Evolutionary conservation across 2,113 vertebrate genomes (phyloP).

Genomic region (Microcebus griseorufus): DNA sequence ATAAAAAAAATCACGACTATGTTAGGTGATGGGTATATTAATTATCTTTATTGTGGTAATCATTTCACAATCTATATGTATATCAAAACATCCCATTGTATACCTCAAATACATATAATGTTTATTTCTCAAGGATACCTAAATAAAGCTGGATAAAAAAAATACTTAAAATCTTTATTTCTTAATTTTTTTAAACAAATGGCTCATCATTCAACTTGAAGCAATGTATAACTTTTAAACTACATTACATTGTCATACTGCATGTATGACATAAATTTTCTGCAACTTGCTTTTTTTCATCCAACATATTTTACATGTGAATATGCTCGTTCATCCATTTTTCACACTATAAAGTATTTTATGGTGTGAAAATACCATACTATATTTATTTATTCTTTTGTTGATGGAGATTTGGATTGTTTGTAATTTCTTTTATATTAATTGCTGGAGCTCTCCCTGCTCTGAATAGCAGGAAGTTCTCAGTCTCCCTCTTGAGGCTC

Average conservation of each 20-base stretch:
- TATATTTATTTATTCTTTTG: background rate
- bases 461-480: background rate
- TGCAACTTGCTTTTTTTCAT: background rate
- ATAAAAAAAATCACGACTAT: background rate
- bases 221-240: background rate
- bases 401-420: background rate
- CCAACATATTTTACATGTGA: background rate
- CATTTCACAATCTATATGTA: background rate
- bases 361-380: background rate
- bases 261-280: background rate
- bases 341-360: background rate
- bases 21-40: background rate
- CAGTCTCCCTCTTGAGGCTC: background rate
- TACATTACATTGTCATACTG: background rate
- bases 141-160: background rate
- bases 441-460: background rate
- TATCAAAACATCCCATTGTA: background rate
- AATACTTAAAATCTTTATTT: background rate
- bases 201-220: too few species aligned
- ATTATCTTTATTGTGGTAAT: background rate
- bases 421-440: constrained; percentile 31
- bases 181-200: too few species aligned
- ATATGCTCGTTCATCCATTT: background rate
- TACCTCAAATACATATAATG: background rate
- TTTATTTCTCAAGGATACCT: background rate